Conservation (phyloP, 2,888 invertebrate species). For the Hybos culiciformis region DNA sequence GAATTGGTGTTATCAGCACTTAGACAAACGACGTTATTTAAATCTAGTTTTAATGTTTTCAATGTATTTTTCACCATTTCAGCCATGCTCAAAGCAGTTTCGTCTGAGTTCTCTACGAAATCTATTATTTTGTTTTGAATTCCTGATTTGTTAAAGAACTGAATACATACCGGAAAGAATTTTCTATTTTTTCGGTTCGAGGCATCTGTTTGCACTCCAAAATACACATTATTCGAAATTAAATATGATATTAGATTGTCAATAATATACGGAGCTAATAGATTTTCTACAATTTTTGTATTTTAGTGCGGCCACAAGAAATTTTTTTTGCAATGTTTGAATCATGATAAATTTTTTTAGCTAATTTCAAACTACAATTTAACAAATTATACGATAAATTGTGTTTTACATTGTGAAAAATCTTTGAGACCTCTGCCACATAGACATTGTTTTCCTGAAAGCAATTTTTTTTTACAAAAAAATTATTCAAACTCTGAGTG, state of each 20-base stretch:
- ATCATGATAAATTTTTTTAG: constrained; percentile 4
- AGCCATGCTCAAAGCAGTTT: constrained; percentile 5
- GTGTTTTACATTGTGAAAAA: constrained; percentile 5
- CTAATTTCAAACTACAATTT: constrained; percentile 5
- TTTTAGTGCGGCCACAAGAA: not conserved
- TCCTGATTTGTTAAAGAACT: constrained; percentile 6
- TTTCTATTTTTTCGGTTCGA: constrained; percentile 7
- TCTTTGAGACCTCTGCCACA: not conserved
- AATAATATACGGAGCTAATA: constrained; percentile 3
- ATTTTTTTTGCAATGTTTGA: constrained; percentile 3
- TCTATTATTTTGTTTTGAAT: constrained; percentile 7
- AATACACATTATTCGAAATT: not conserved
- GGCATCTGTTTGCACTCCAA: constrained; percentile 5
- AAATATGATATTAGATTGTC: constrained; percentile 3
- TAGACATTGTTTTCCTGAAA: constrained; percentile 1
- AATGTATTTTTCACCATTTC: constrained; percentile 6
- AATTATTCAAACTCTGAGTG: not conserved
- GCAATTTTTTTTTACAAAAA: constrained; percentile 3
- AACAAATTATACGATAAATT: constrained; percentile 6
- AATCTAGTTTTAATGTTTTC: constrained; percentile 1
- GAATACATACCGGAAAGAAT: constrained; percentile 3
- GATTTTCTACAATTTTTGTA: not conserved
- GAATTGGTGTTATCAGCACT: constrained; percentile 5
- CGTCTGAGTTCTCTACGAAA: constrained; percentile 3
- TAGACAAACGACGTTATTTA: constrained; percentile 5